These are phyloP conservation scores for Oxyruncus cristatus DNA, from an alignment of 2,113 vertebrate genomes.

Conservation along the genomic window DNA sequence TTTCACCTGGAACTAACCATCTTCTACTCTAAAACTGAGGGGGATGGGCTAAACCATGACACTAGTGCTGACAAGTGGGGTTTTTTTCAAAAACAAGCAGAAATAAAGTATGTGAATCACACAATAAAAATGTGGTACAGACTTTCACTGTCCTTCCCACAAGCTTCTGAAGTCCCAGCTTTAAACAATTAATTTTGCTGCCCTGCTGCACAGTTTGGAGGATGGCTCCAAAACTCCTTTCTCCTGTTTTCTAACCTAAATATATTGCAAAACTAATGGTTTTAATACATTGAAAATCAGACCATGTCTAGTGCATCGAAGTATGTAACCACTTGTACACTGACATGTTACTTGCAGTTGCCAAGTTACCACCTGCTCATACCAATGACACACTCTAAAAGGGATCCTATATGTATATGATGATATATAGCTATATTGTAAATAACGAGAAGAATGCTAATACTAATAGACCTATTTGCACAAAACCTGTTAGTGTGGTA, in stretches of 20 bases:
- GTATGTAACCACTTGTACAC: not conserved
- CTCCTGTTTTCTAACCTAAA: not conserved
- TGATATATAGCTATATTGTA: not conserved
- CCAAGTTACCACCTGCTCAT: not conserved
- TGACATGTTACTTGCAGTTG: not conserved
- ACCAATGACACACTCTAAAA: not conserved
- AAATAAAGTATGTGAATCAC: not conserved
- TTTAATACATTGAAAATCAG: not conserved
- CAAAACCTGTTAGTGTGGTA: not conserved
- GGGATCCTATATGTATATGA: not conserved
- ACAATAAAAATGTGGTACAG: not conserved
- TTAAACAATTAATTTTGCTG: not conserved
- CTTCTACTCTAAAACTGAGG: too few species aligned
- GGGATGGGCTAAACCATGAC: too few species aligned
- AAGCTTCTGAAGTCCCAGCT: not conserved
- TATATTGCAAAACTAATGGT: not conserved
- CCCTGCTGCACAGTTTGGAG: not conserved
- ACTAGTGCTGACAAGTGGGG: rapidly evolving
- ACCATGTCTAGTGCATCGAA: not conserved
- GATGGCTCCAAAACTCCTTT: not conserved
- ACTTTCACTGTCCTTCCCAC: not conserved
- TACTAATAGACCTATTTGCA: not conserved
- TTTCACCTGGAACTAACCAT: too few species aligned
- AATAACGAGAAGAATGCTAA: not conserved
- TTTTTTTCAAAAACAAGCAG: not conserved